phyloP scores from a whole-genome alignment of 2,888 invertebrate genomes.

The Brachynemurus nebulosus region DNA sequence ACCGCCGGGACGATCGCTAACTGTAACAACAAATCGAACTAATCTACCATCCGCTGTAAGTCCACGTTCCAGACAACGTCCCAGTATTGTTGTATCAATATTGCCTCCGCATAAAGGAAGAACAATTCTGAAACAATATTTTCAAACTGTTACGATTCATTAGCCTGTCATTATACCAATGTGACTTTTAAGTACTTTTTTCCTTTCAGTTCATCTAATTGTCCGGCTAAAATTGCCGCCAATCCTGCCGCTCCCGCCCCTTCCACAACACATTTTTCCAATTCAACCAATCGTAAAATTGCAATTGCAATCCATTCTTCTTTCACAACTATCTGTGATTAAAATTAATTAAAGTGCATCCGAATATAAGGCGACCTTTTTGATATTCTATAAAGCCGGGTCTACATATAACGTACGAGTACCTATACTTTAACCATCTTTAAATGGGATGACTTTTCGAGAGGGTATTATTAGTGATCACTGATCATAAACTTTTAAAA shows the following conservation, averaged over 20 bases:
- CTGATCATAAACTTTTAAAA: too few species aligned
- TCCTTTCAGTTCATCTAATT: conserved; percentile 48
- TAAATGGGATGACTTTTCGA: too few species aligned
- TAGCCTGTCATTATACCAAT: neutral
- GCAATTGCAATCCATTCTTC: conserved; percentile 51
- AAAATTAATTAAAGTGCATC: too few species aligned
- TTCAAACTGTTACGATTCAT: neutral
- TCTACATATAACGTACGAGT: neutral
- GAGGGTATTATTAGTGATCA: too few species aligned
- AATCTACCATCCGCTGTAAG: conserved; percentile 74
- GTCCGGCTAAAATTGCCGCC: conserved; percentile 49
- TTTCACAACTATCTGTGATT: conserved; percentile 38
- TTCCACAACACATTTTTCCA: conserved; percentile 58
- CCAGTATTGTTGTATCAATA: conserved; percentile 83
- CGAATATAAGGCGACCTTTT: neutral
- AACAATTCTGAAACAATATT: conserved; percentile 50
- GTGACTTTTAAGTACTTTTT: conserved; percentile 37
- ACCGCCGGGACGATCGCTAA: conserved; percentile 78
- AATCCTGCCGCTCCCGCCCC: conserved; percentile 57
- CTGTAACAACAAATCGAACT: conserved; percentile 59
- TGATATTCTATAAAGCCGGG: neutral
- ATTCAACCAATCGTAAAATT: conserved; percentile 45
- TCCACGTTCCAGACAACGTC: conserved; percentile 76
- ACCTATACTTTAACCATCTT: too few species aligned
- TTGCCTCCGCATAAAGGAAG: conserved; percentile 77